A percentile compares a stretch with the other conserved stretches of the same genome.
Evolutionary conservation across 2,797 vertebrate genomes (phyloP).

Genomic region (Crocodylus rhombifer): DNA sequence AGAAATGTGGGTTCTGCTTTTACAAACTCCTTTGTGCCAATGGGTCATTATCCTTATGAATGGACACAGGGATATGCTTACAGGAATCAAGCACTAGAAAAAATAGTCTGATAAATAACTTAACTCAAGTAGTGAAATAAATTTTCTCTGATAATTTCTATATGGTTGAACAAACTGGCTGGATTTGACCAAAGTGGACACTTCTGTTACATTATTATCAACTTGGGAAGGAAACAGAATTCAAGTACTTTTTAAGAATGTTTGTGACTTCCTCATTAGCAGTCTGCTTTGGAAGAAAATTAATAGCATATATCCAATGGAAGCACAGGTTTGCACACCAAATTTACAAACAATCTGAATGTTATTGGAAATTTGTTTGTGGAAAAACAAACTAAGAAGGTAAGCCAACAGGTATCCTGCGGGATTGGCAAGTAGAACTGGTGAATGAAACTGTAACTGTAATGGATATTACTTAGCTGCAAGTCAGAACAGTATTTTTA

Average conservation of each 20-base stretch:
- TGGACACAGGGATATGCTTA: neutral
- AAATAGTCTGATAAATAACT: neutral
- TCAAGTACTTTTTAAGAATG: neutral
- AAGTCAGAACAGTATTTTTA: too few species aligned
- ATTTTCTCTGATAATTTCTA: neutral
- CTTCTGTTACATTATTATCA: neutral
- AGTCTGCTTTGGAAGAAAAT: neutral
- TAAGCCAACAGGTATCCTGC: neutral
- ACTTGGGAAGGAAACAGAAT: neutral
- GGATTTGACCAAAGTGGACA: neutral
- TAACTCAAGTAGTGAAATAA: neutral
- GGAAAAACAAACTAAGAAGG: neutral
- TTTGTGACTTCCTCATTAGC: neutral
- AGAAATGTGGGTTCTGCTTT: neutral
- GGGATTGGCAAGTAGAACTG: neutral
- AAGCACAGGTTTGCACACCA: neutral
- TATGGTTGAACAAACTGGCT: neutral
- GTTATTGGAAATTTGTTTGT: neutral
- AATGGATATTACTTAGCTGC: too few species aligned
- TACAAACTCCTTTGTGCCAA: neutral
- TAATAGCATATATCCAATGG: neutral
- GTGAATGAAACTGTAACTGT: neutral
- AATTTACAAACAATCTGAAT: neutral
- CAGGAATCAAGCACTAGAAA: neutral
- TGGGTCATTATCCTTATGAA: neutral